Conservation (phyloP, 2,888 invertebrate species). For the Papilio demoleus region DNA sequence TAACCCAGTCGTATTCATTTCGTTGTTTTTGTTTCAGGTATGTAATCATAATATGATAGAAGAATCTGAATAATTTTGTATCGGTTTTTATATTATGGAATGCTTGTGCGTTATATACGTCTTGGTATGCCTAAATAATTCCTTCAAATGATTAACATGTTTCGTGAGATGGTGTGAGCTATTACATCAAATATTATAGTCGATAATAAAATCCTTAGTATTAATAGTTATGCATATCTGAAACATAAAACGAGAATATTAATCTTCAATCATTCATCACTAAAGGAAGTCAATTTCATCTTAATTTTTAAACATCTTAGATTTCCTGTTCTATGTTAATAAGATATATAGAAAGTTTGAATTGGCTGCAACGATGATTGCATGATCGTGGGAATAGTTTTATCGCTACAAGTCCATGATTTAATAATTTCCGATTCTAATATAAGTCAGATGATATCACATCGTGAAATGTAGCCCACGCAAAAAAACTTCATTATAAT, state of each 20-base stretch:
- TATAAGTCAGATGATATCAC: conserved; percentile 3
- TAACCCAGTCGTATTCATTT: not conserved
- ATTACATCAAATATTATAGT: not conserved
- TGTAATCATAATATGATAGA: conserved; percentile 3
- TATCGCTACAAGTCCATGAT: not conserved
- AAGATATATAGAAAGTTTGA: not conserved
- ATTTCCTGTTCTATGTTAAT: not conserved
- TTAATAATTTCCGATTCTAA: conserved; percentile 19
- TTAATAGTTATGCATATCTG: not conserved
- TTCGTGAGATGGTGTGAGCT: not conserved
- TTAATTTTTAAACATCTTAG: not conserved
- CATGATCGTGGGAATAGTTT: not conserved
- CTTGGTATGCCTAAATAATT: not conserved
- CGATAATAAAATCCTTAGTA: not conserved
- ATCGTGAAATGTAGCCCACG: conserved; percentile 15
- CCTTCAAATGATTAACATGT: not conserved
- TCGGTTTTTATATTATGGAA: not conserved
- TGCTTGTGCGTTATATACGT: not conserved
- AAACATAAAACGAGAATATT: too few relatives aligned
- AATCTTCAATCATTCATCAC: not conserved
- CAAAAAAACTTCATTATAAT: conserved; percentile 18
- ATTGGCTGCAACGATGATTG: not conserved
- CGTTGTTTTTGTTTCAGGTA: conserved; percentile 16
- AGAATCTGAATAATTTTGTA: conserved; percentile 14
- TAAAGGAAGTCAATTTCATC: not conserved